Evolutionary conservation across 2,797 vertebrate genomes (phyloP).

Genomic region (Periophthalmus magnuspinnatus): DNA sequence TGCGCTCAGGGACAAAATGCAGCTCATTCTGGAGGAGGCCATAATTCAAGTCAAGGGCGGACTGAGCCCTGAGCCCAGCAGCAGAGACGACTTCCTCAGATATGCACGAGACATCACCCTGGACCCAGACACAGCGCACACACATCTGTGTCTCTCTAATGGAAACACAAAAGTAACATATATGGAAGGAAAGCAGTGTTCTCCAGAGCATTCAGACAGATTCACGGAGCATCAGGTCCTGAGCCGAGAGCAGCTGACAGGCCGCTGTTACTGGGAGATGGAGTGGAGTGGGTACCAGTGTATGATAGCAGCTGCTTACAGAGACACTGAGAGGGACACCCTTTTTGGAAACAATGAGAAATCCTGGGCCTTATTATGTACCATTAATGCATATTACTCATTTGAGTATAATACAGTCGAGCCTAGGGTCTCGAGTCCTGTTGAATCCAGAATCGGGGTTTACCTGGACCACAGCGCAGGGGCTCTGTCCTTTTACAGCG

Average conservation of each 20-base stretch:
- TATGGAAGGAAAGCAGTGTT: neutral
- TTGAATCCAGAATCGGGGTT: neutral
- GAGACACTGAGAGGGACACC: neutral
- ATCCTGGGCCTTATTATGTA: neutral
- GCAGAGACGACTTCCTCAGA: neutral
- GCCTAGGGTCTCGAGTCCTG: neutral
- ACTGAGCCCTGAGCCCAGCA: neutral
- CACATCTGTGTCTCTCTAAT: neutral
- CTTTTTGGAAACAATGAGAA: neutral
- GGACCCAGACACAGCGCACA: neutral
- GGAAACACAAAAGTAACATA: neutral
- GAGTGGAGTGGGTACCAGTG: neutral
- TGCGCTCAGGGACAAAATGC: neutral
- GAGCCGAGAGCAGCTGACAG: neutral
- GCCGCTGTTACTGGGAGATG: neutral
- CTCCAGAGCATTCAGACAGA: neutral
- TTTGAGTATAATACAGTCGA: neutral
- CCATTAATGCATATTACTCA: rapidly evolving
- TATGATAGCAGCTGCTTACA: neutral
- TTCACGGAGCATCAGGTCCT: neutral
- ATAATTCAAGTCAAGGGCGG: neutral
- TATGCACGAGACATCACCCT: neutral
- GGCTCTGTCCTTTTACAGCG: neutral
- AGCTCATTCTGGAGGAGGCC: neutral
- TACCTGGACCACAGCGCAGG: neutral